Evolutionary conservation across 1,140 invertebrate genomes (phyloP), one percentile per base, ranked within the genome.

Genomic region (Rhynchophorus ferrugineus): DNA sequence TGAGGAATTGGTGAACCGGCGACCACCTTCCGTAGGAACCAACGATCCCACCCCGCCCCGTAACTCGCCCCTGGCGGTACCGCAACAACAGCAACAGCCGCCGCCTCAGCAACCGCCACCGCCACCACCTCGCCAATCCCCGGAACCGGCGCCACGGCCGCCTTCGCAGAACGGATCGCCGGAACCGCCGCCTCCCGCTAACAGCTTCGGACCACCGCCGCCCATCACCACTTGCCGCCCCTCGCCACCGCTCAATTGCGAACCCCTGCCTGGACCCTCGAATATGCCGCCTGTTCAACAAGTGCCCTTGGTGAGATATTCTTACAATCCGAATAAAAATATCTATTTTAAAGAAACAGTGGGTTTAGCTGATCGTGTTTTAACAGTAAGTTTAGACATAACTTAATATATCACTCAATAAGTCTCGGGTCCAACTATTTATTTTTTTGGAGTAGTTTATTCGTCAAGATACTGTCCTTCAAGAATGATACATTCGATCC

Each of bases 241-340:
- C 63, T 73, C 81, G 49, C 81, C 82, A 60, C 75, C 19, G 3
- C 5, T 81, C 61, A 79, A 78, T 21, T 69, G 73, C 69, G 82
- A 86, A 63, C 80, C 84, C 14, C 73, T 87, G 41, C 82, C 82
- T 53, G 85, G 81, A 56, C 84, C 83, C 20, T 88, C 84, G 19
- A 84, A 84, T 45, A 72, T 89, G 59, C 82, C 85, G 36, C 87
- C 87, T 35, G 85, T 89, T 61, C 87, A 91, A 72, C 84, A 88
- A 78, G 85, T 85, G 68, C 87, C 87, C 69, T 77, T 91, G 74
- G 87, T 91, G 71, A 82, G 79, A n/a, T n/a, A 49, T n/a, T n/a
- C 8, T 34, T n/a, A 34, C 8, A 34, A 34, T 20, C n/a, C 11
- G 43, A n/a, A n/a, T n/a, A n/a, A n/a, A n/a, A n/a, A n/a, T n/a